Evolutionary conservation across 2,797 vertebrate species (phyloP).

Genomic region (Sparidentex hasta): DNA sequence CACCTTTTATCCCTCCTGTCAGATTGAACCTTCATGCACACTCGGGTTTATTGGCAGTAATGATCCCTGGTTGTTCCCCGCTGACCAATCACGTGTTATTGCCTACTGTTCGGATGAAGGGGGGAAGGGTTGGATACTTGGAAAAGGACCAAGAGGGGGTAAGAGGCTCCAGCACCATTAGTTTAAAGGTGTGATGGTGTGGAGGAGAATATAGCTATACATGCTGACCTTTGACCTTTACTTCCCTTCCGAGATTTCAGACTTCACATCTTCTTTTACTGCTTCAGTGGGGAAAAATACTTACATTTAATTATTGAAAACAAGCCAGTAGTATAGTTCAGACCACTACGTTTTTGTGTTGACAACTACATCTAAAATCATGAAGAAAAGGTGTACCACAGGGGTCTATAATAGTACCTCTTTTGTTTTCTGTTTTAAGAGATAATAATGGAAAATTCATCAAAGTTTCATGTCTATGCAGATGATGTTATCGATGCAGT

Average conservation of each 20-base stretch:
- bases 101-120: conserved; percentile 50
- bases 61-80: conserved; percentile 70
- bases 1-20: conserved; percentile 61
- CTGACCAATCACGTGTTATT: conserved; percentile 77
- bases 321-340: neutral
- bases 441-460: neutral
- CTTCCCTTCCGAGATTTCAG: conserved; percentile 6
- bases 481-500: neutral
- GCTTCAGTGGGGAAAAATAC: neutral
- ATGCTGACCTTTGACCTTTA: conserved; percentile 48
- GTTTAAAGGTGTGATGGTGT: conserved; percentile 38
- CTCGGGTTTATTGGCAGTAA: conserved; percentile 76
- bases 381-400: neutral
- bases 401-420: neutral
- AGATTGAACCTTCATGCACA: conserved; percentile 65
- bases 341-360: neutral
- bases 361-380: neutral
- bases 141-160: conserved; percentile 34
- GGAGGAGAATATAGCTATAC: conserved; percentile 28
- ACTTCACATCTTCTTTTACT: conserved; percentile 12
- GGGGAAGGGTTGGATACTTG: conserved; percentile 30
- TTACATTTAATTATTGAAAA: neutral
- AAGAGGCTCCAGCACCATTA: conserved; percentile 23
- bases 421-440: neutral
- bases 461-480: neutral